These are phyloP conservation scores for Taenioides sp. DNA, from an alignment of 2,797 vertebrate genomes.

Conservation along the genomic window DNA sequence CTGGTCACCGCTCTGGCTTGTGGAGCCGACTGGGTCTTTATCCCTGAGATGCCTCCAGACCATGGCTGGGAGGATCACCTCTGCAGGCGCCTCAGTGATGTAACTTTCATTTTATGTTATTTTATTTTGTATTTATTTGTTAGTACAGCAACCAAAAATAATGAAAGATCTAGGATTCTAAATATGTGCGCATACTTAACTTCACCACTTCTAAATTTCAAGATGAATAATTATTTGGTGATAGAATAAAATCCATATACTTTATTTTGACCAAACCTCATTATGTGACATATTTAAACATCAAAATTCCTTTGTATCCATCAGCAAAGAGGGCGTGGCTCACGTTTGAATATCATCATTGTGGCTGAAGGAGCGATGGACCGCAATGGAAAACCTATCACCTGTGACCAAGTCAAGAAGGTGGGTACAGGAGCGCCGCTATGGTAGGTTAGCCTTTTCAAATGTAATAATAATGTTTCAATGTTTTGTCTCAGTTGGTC, in stretches of 20 bases:
- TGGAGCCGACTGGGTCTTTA: slow-evolving; percentile 94
- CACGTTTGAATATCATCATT: slow-evolving; percentile 93
- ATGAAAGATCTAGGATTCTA: neutral
- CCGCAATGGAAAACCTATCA: slow-evolving; percentile 81
- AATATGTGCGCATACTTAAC: no score
- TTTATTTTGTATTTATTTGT: no score
- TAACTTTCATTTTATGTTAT: slow-evolving; percentile 39
- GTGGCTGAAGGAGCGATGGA: slow-evolving; percentile 90
- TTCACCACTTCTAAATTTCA: no score
- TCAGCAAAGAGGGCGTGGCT: slow-evolving; percentile 87
- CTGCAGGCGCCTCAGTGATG: slow-evolving; percentile 87
- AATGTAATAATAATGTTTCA: slow-evolving; percentile 5
- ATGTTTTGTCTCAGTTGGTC: slow-evolving; percentile 80
- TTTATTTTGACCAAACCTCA: no score
- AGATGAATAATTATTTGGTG: no score
- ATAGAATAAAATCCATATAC: no score
- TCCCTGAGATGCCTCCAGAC: slow-evolving; percentile 94
- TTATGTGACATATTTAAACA: neutral
- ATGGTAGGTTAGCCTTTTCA: neutral
- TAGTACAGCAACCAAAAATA: neutral
- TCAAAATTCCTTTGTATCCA: neutral
- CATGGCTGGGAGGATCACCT: slow-evolving; percentile 89
- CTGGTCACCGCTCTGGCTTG: slow-evolving; percentile 89
- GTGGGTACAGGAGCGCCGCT: slow-evolving; percentile 55
- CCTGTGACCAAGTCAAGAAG: slow-evolving; percentile 85